Percentiles rank a stretch among this genome's conserved stretches.
These are phyloP conservation scores for Diacarnus erythraeanus DNA, from an alignment of 37 sponge, comb jelly and placozoan genomes.

Conservation along the genomic window DNA sequence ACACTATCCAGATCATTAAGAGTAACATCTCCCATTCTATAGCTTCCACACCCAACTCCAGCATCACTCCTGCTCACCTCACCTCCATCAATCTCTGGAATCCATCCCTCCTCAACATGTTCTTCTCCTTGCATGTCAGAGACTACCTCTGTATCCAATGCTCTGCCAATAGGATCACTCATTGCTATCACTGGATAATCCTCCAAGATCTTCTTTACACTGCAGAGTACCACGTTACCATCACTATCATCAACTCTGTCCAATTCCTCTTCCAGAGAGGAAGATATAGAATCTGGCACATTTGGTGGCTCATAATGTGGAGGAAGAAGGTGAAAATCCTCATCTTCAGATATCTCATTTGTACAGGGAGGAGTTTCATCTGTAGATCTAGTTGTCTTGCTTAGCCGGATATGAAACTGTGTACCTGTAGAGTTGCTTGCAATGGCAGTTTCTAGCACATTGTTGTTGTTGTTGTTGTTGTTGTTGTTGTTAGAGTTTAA, in stretches of 20 bases:
- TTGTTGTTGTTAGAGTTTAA: constrained; percentile 17
- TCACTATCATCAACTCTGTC: no score
- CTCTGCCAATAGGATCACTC: no score
- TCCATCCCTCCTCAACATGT: neutral
- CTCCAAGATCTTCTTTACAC: neutral
- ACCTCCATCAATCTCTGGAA: neutral
- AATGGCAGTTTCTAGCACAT: neutral
- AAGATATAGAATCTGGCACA: no score
- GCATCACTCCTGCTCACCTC: neutral
- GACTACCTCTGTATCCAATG: no score
- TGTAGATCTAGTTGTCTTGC: constrained; percentile 6
- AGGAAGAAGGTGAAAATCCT: no score
- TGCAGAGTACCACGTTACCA: neutral
- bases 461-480: neutral
- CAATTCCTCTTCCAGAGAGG: no score
- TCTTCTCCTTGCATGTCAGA: neutral
- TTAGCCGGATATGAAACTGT: no score
- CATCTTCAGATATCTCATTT: no score
- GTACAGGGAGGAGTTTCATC: no score
- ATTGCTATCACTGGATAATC: neutral
- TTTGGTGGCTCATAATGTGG: no score
- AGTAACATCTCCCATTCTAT: neutral
- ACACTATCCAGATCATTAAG: constrained; percentile 32
- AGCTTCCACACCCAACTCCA: neutral
- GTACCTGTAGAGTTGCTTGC: neutral